Evolutionary conservation across 2,113 vertebrate genomes (phyloP), one percentile per base, ranked within the genome.

Genomic region (Condylura cristata): DNA sequence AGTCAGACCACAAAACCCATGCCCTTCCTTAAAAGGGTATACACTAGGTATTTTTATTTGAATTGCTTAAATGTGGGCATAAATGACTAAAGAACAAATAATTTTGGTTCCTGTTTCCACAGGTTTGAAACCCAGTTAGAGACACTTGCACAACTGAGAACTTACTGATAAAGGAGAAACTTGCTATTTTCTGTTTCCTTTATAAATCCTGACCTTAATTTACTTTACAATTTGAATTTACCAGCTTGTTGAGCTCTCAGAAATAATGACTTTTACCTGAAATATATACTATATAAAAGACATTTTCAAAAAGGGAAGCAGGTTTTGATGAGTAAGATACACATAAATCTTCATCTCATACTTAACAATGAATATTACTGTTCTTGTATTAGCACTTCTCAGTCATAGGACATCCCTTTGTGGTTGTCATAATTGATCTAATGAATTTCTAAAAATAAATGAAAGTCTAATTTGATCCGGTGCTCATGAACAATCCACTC

Each of bases 391-490:
- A 95, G 93, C 37, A 95, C 89, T 95, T 95, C 90, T 88, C 53
- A 44, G 39, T 92, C 91, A 95, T 89, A 90, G 95, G 96, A 95
- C 92, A 96, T 95, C 94, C 84, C 72, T 93, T 93, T 97, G 95
- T 97, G 87, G 58, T 88, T 96, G 95, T 96, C 95, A 97, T 96
- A 97, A 97, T 96, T 96, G 95, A 92, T 94, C 89, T 97, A 97
- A 97, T 96, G 95, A 97, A 96, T 96, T 97, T 96, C 97, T 95
- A 96, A 97, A 97, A 97, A 97, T 97, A 97, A 97, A 81, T 96
- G 91, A 14, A 90, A 96, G 93, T 91, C 96, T 96, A 96, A 97
- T 95, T 94, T 96, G 95, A 97, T 94, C 95, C 61, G 3, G 56
- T 94, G 80, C 93, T 92, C 95, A 39, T n/a, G 93, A 97, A 97